Base-by-base conservation (phyloP, 2,113 vertebrate species). In the Stictonetta naevosa region DNA sequence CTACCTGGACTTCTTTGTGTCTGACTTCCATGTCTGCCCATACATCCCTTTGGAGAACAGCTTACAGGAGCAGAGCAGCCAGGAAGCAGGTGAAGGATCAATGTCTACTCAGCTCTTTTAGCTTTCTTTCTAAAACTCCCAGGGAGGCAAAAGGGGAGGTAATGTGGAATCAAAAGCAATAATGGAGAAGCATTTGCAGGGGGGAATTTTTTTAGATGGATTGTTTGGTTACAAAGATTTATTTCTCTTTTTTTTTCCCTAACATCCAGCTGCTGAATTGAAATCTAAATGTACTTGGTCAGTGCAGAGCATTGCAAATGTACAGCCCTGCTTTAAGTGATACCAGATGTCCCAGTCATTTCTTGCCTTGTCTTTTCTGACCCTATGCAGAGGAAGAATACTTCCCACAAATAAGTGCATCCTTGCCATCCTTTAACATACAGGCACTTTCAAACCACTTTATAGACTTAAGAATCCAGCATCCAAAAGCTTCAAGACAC, bases 401-500 rank as follows among this genome's bases (percentile, higher is more conserved):
- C 48, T 88, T 83, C 79, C 72, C 55, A 68, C 72, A 89, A 58
- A 78, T 66, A 63, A 95, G 56, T 10, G 8, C 34, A 67, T 44
- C 64, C 85, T 64, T 53, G 81, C 62, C 84, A 94, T 69, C 67
- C 71, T 92, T 80, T 92, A 64, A 11, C 78, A 79, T 42, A n/a
- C 28, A 88, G 69, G 42, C 74, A 31, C 74, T 92, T 87, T 64
- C 56, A 88, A 86, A 86, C 34, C 85, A 72, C 76, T 92, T 75
- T 86, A 93, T 64, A 88, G 95, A 90, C 93, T 86, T 82, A 62
- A 93, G 95, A 92, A 50, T 29, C 48, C 58, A 82, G 60, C 53
- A 84, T 95, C 80, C 83, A 53, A 75, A 91, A 93, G 80, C 90
- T 93, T 95, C 93, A 95, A 96, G 86, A 93, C 66, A 71, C 76